Base-by-base conservation (phyloP, 2,888 invertebrate species). In the Elysia crispata region DNA sequence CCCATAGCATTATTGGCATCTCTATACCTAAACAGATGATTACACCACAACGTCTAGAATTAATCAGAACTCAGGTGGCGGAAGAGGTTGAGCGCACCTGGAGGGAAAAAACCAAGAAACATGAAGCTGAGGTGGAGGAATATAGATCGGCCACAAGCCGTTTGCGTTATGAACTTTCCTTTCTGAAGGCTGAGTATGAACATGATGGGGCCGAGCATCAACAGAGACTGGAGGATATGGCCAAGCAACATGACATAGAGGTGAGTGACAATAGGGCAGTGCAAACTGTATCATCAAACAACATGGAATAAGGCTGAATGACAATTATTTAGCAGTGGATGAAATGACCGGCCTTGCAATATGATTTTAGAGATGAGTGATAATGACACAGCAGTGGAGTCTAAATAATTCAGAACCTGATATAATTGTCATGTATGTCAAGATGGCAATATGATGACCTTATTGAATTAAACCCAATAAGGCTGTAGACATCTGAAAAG, bases 141-240 rank as follows among this genome's bases (percentile, higher is more conserved):
- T 86, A 86, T n/a, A 84, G 89, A 11, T 85, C 84, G 28, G 86
- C 87, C 30, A 86, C 87, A 78, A 92, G 89, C 83, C 90, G 90
- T 79, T 84, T 91, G 11, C 89, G 90, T 60, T 90, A 91, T 78
- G 91, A 92, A 83, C 84, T 90, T 33, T 87, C 89, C 70, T 92
- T 92, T 82, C 82, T 92, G 30, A 91, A 92, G 84, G 88, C 91
- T 0, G 92, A 92, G 85, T 92, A 90, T 82, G 92, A 92, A 54
- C 91, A 91, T 81, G 89, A 90, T 62, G 85, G 86, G 49, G 79
- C 84, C 20, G 89, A 91, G 77, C 87, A 90, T 81, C 84, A 85
- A 74, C 85, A 88, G 31, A 85, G 90, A 18, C 20, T 90, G 20
- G 88, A 90, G 18, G 92, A 92, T 81, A 69, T 91, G 79, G 89